These are phyloP conservation scores for Scytalopus superciliaris DNA, from an alignment of 2,113 vertebrate genomes.

Conservation along the genomic window DNA sequence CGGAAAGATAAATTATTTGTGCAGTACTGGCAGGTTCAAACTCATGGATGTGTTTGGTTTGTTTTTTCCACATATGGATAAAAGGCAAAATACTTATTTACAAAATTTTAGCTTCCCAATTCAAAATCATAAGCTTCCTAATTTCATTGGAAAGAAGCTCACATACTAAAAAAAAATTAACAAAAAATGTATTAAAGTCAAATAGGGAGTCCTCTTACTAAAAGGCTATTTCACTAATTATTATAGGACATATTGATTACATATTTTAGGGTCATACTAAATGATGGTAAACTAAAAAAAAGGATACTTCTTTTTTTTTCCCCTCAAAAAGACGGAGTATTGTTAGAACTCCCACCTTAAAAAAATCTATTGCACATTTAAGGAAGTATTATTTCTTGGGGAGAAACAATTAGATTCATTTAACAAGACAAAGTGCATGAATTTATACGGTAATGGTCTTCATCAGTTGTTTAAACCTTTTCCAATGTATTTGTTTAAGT, in stretches of 20 bases:
- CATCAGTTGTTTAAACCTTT: not conserved
- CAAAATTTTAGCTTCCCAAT: not conserved
- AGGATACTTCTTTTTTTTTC: not conserved
- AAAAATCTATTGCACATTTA: not conserved
- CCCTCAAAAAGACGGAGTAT: not conserved
- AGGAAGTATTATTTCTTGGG: not conserved
- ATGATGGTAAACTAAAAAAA: not conserved
- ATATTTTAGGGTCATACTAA: not conserved
- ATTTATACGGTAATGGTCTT: not conserved
- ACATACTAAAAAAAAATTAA: not conserved
- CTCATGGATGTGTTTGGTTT: not conserved
- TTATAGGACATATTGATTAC: not conserved
- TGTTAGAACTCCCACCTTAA: not conserved
- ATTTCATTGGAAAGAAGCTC: not conserved
- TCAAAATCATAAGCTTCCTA: not conserved
- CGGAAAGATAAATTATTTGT: not conserved
- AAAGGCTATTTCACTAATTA: not conserved
- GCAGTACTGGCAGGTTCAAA: not conserved
- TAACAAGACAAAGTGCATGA: not conserved
- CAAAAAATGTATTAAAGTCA: not conserved
- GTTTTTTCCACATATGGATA: not conserved
- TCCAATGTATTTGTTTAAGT: not conserved
- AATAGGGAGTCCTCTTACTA: not conserved
- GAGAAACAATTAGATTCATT: not conserved
- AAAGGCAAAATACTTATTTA: not conserved